These are phyloP conservation scores for Philopotamus ludificatus DNA, from an alignment of 1,140 invertebrate genomes.

Conservation along the genomic window DNA sequence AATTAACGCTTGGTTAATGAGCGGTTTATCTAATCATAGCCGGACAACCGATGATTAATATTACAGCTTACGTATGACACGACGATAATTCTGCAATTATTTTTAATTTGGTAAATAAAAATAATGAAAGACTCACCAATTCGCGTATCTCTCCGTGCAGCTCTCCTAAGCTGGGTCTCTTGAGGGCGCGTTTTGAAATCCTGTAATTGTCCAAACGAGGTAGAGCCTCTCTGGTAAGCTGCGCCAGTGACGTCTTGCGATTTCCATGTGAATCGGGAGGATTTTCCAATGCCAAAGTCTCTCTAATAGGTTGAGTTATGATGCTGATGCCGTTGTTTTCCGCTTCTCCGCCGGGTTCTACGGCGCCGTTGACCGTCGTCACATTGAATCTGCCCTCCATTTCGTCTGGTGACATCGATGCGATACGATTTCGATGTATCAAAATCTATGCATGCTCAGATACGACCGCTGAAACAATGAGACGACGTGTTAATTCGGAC, in stretches of 20 bases:
- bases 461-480: too few species aligned
- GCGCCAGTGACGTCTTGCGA: constrained; percentile 57
- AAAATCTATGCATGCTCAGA: too few species aligned
- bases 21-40: not conserved
- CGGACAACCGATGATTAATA: not conserved
- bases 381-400: constrained; percentile 40
- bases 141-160: constrained; percentile 60
- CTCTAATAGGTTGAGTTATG: constrained; percentile 39
- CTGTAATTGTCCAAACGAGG: constrained; percentile 89
- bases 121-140: constrained; percentile 17
- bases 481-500: too few species aligned
- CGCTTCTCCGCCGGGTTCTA: constrained; percentile 8
- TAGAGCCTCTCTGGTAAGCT: constrained; percentile 72
- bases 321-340: constrained; percentile 45
- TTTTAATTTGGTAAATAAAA: not conserved
- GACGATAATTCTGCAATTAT: not conserved
- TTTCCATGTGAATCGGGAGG: constrained; percentile 48
- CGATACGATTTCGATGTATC: too few species aligned
- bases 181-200: constrained; percentile 70
- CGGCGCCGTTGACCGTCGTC: constrained; percentile 18
- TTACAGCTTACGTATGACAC: too few species aligned
- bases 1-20: not conserved
- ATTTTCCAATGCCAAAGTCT: not conserved
- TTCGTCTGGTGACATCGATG: too few species aligned
- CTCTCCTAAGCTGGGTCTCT: constrained; percentile 72